Evolutionary conservation across 2,888 invertebrate species (phyloP).

Genomic region (Chouioia cunea): DNA sequence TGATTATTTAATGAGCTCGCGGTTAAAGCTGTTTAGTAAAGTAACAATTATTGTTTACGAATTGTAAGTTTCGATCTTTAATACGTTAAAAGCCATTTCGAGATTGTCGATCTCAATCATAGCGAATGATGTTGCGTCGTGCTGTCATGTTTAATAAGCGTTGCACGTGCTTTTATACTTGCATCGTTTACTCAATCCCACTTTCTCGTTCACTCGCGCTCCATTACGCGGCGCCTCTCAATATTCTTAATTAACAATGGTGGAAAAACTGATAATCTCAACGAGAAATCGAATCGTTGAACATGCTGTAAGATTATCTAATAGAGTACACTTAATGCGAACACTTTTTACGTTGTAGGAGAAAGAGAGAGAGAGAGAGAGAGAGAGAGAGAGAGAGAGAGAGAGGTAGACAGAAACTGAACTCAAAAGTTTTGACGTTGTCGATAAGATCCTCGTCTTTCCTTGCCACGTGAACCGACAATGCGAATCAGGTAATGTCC

Average conservation of each 20-base stretch:
- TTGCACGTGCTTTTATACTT: slow-evolving; percentile 22
- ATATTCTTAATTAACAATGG: slow-evolving; percentile 27
- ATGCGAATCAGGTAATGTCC: slow-evolving; percentile 13
- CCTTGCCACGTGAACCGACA: background rate
- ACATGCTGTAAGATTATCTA: slow-evolving; percentile 15
- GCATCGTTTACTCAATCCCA: slow-evolving; percentile 21
- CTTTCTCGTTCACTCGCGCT: background rate
- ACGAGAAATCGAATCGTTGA: slow-evolving; percentile 17
- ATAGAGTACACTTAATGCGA: background rate
- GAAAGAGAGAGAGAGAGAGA: too few species aligned
- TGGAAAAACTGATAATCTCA: slow-evolving; percentile 14
- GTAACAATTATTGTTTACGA: slow-evolving; percentile 9
- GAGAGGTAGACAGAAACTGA: too few species aligned
- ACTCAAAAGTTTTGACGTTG: slow-evolving; percentile 11
- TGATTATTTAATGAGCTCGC: background rate
- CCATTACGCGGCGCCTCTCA: slow-evolving; percentile 4
- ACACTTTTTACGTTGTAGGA: slow-evolving; percentile 18
- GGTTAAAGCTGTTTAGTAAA: slow-evolving; percentile 11
- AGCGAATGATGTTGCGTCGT: slow-evolving; percentile 6
- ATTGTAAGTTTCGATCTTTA: background rate
- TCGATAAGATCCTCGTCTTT: slow-evolving; percentile 25
- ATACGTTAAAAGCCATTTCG: background rate
- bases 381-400: background rate
- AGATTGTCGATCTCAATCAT: slow-evolving; percentile 12
- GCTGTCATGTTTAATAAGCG: slow-evolving; percentile 18